These are phyloP conservation scores for Anadara kagoshimensis DNA, from an alignment of 1,140 invertebrate species.

Conservation along the genomic window DNA sequence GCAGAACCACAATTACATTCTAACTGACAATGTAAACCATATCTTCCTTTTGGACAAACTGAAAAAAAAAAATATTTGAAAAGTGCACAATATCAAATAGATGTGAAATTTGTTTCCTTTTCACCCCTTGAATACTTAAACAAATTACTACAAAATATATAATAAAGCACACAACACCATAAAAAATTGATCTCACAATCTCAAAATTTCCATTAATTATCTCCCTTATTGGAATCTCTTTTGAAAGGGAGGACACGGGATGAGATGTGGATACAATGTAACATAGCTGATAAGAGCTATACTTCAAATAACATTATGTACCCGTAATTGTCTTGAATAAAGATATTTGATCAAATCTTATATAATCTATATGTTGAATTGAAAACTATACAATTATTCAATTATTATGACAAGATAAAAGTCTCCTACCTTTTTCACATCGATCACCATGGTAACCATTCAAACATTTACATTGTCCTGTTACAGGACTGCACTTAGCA, in stretches of 20 bases:
- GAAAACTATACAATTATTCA: neutral
- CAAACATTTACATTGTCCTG: constrained; percentile 77
- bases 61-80: constrained; percentile 44
- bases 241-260: too few relatives aligned
- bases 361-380: neutral
- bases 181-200: too few relatives aligned
- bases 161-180: too few relatives aligned
- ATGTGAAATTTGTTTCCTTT: neutral
- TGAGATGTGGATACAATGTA: too few relatives aligned
- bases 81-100: neutral
- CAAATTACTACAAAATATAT: neutral
- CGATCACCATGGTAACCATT: constrained; percentile 70
- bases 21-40: constrained; percentile 84
- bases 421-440: constrained; percentile 63
- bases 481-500: constrained; percentile 83
- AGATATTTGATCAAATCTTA: neutral
- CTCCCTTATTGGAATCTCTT: too few relatives aligned
- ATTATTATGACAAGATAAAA: neutral
- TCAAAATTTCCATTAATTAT: too few relatives aligned
- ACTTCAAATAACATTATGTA: too few relatives aligned
- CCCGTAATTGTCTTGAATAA: neutral
- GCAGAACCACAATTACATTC: constrained; percentile 83
- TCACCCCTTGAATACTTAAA: too few relatives aligned
- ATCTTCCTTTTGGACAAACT: constrained; percentile 85
- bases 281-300: too few relatives aligned